Percentiles rank a stretch among this genome's conserved stretches.
Conservation (phyloP, 2,113 vertebrate species). For the Python bivittatus region DNA sequence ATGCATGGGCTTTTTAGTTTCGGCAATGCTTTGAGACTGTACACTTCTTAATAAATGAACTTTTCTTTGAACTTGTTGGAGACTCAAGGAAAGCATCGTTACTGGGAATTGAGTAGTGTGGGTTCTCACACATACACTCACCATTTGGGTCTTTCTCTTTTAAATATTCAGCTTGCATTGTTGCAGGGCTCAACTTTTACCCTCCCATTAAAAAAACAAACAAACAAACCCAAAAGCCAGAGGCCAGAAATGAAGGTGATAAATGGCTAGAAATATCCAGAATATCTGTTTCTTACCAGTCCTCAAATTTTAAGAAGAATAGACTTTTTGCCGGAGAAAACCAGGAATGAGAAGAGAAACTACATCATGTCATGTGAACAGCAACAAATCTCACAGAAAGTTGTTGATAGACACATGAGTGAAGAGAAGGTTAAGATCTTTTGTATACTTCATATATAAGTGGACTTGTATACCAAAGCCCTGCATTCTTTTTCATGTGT, state of each 20-base stretch:
- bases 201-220: neutral
- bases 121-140: too few relatives aligned
- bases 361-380: neutral
- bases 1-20: too few relatives aligned
- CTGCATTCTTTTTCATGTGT: neutral
- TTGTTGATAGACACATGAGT: neutral
- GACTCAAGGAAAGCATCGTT: too few relatives aligned
- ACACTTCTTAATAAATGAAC: too few relatives aligned
- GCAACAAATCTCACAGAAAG: neutral
- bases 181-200: neutral
- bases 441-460: neutral
- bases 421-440: neutral
- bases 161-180: neutral
- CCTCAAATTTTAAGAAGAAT: neutral
- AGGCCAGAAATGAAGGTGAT: neutral
- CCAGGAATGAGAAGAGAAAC: neutral
- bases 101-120: too few relatives aligned
- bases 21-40: too few relatives aligned
- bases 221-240: neutral
- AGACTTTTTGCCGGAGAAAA: neutral
- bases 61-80: too few relatives aligned
- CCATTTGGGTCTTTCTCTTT: neutral
- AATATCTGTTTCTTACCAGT: neutral
- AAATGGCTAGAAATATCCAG: neutral
- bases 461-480: neutral